These are phyloP conservation scores for Macrobrachium nipponense DNA, from an alignment of 1,140 invertebrate genomes.

Conservation along the genomic window DNA sequence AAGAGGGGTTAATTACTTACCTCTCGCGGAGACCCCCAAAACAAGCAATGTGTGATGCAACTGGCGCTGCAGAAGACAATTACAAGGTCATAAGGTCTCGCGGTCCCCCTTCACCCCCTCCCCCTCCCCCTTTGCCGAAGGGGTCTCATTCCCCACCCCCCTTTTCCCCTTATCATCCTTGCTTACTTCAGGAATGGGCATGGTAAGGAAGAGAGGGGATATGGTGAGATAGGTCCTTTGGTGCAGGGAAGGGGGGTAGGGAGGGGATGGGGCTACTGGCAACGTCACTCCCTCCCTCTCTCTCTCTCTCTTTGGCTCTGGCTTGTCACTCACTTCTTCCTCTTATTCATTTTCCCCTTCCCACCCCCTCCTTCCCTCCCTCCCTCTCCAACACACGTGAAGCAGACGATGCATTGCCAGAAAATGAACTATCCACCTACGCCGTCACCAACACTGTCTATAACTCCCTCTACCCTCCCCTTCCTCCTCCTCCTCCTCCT, in stretches of 20 bases:
- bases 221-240: not conserved
- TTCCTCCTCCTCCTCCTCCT: not conserved
- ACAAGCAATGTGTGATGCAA: not conserved
- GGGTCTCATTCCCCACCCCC: too few relatives aligned
- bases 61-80: conserved; percentile 29
- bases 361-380: conserved; percentile 4
- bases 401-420: too few relatives aligned
- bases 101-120: conserved; percentile 26
- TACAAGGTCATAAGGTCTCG: conserved; percentile 54
- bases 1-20: too few relatives aligned
- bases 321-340: conserved; percentile 12
- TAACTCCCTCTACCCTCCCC: not conserved
- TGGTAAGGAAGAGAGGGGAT: not conserved
- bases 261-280: not conserved
- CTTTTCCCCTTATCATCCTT: too few relatives aligned
- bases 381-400: conserved; percentile 1
- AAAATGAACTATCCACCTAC: not conserved
- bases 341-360: not conserved
- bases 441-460: not conserved
- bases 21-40: not conserved
- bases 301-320: conserved; percentile 21
- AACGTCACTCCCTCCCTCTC: not conserved
- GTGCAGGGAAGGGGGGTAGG: not conserved
- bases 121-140: not conserved
- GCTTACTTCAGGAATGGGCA: not conserved